Conservation (phyloP, 2,113 vertebrate genomes). For the Psittacus erithacus region DNA sequence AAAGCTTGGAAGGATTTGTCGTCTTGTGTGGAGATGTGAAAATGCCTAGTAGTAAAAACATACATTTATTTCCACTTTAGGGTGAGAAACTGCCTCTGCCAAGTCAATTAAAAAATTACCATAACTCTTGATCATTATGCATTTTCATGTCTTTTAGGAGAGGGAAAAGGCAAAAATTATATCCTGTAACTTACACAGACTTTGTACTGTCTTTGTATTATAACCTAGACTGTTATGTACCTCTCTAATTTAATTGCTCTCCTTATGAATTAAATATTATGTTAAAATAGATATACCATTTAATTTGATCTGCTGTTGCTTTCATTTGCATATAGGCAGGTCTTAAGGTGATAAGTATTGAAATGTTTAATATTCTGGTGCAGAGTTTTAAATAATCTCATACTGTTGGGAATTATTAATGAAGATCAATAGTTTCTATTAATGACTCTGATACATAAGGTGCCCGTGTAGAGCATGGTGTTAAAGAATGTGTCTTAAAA, state of each 20-base stretch:
- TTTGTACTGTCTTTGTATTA: not conserved
- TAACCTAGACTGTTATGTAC: not conserved
- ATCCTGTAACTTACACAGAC: not conserved
- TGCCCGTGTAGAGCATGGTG: not conserved
- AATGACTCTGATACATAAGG: not conserved
- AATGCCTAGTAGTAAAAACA: not conserved
- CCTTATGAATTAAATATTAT: not conserved
- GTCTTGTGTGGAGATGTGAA: not conserved
- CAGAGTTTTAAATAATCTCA: not conserved
- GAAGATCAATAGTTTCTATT: not conserved
- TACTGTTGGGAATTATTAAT: not conserved
- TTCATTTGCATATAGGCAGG: not conserved
- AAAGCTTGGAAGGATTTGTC: not conserved
- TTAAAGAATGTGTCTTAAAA: not conserved
- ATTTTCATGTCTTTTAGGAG: not conserved
- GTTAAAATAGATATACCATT: not conserved
- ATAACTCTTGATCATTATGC: not conserved
- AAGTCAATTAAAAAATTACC: not conserved
- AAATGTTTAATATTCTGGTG: not conserved
- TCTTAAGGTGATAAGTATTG: not conserved
- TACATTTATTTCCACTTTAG: not conserved
- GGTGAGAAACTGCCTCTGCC: not conserved
- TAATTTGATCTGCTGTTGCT: not conserved
- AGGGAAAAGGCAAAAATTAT: not conserved
- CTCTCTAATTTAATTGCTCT: not conserved